Percentiles rank a stretch among this genome's conserved stretches.
These are phyloP conservation scores for Phenacoccus solenopsis DNA, from an alignment of 1,140 invertebrate species.

Conservation along the genomic window DNA sequence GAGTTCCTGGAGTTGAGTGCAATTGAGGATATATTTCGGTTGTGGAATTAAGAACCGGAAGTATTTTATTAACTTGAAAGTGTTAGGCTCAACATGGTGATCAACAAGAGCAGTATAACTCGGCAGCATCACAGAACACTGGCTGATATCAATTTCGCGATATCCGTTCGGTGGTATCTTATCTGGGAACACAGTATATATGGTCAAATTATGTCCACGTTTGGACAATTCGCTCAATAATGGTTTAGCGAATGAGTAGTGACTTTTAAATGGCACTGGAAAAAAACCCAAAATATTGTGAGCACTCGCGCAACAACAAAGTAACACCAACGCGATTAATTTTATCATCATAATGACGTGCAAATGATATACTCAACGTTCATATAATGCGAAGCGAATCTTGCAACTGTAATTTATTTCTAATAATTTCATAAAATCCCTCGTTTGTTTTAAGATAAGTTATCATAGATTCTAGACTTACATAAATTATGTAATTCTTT, in stretches of 20 bases:
- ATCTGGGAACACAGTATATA: slow-evolving; percentile 47
- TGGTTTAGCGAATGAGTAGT: slow-evolving; percentile 31
- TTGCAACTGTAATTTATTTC: too few species aligned
- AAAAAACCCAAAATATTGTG: slow-evolving; percentile 29
- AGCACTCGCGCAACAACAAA: neutral
- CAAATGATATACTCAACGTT: too few species aligned
- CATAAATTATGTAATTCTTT: too few species aligned
- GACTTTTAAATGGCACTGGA: slow-evolving; percentile 29
- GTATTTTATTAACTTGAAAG: too few species aligned
- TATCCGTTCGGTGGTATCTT: slow-evolving; percentile 34
- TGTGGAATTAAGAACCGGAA: too few species aligned
- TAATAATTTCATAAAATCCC: too few species aligned
- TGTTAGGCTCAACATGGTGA: too few species aligned
- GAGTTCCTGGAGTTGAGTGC: slow-evolving; percentile 22
- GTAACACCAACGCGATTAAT: neutral
- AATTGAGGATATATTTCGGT: slow-evolving; percentile 29
- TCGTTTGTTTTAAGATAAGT: too few species aligned
- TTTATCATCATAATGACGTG: too few species aligned
- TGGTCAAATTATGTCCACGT: slow-evolving; percentile 40
- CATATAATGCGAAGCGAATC: too few species aligned
- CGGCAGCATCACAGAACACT: slow-evolving; percentile 21
- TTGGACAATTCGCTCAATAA: slow-evolving; percentile 28
- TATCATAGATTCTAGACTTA: too few species aligned
- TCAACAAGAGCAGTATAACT: too few species aligned
- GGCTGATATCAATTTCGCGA: slow-evolving; percentile 33